Base-by-base conservation (phyloP, 1,140 invertebrate species). In the Cyclargus thomasi region DNA sequence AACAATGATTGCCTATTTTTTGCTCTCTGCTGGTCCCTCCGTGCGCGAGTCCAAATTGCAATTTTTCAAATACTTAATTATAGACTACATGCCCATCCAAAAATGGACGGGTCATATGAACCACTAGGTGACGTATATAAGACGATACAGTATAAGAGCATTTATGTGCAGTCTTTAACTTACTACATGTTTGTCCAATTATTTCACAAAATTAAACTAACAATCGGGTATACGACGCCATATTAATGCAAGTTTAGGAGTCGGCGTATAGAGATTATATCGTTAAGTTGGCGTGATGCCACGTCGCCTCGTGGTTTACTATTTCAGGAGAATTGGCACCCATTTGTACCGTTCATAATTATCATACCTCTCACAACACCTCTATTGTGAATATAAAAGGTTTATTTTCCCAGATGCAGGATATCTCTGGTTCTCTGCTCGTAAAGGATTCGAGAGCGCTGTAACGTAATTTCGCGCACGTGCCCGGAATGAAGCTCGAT, bases 271-370 rank as follows among this genome's bases (percentile, higher is more conserved):
- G 65, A 75, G 75, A 78, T 77, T 76, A 79, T 71, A 63, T 55
- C 62, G 71, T 74, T 71, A 63, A 70, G 21, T 71, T 81, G 80
- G 77, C 80, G 47, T 35, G 62, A 55, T 68, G 80, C 79, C 77
- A 79, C 39, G 63, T 74, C 68, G 72, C 70, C 75, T 73, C 70
- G 67, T 47, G 73, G 73, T 74, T 68, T 66, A 76, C 71, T 79
- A 74, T 74, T 77, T 75, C 73, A 77, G 70, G 74, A 65, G 73
- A 83, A 81, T 83, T 82, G 78, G 76, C 76, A 79, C 68, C 76
- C 71, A 72, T 76, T 77, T 74, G 78, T 72, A 74, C 29, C 63
- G 5, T 29, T 29, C 29, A 29, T 8, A 29, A 29, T 29, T 29
- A 29, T 3, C 0, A 3, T 6, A 29, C 29, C 29, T 29, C 1